A percentile compares a stretch with the other conserved stretches of the same genome.
These are phyloP conservation scores for Aproaerema taeniolella DNA, from an alignment of 2,888 invertebrate genomes.

Conservation along the genomic window DNA sequence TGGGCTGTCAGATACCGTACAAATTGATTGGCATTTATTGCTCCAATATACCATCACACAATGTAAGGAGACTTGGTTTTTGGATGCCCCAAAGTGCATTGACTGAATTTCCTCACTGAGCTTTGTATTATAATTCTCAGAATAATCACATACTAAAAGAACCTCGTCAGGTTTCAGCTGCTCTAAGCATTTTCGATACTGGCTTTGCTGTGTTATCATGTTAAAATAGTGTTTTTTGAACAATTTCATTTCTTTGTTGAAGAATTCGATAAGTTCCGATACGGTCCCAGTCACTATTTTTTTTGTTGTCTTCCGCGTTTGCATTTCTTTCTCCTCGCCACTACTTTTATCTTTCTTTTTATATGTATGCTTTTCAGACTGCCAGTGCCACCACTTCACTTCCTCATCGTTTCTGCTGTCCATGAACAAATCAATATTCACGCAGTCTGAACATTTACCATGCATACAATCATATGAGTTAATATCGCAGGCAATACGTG, in stretches of 20 bases:
- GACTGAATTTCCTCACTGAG: constrained; percentile 17
- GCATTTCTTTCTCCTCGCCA: background rate
- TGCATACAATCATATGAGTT: background rate
- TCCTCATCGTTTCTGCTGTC: background rate
- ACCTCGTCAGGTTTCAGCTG: constrained; percentile 9
- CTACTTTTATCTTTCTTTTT: constrained; percentile 3
- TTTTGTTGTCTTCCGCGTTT: constrained; percentile 2
- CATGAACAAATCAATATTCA: background rate
- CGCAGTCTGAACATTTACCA: background rate
- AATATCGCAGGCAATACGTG: background rate
- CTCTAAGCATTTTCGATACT: constrained; percentile 2
- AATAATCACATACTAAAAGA: constrained; percentile 17
- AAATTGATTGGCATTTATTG: constrained; percentile 17
- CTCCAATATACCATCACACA: constrained; percentile 18
- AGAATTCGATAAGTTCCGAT: background rate
- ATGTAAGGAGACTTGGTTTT: constrained; percentile 18
- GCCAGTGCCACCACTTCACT: background rate
- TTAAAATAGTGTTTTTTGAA: constrained; percentile 11
- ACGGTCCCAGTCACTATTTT: background rate
- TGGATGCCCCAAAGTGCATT: constrained; percentile 19
- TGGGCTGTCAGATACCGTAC: constrained; percentile 12
- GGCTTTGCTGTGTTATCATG: constrained; percentile 3
- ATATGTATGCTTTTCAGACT: background rate
- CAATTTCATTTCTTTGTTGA: constrained; percentile 1
- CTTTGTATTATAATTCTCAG: constrained; percentile 20